phyloP scores from a whole-genome alignment of 2,113 vertebrate genomes.

The Lepidothrix coronata region DNA sequence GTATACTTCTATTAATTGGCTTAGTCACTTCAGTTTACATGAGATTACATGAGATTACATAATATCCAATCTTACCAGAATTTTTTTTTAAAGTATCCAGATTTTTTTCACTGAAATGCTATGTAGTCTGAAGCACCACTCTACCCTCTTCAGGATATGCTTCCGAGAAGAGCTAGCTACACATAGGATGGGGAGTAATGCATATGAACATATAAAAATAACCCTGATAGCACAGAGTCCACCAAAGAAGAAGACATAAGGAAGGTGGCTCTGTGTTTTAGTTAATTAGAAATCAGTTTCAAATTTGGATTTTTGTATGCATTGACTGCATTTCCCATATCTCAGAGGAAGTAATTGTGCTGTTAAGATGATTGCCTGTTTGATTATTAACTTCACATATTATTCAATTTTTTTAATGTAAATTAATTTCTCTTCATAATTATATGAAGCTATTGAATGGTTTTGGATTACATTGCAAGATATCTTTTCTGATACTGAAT shows the following conservation, averaged over 20 bases:
- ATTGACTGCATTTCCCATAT: background rate
- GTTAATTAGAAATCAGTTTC: background rate
- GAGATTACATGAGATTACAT: background rate
- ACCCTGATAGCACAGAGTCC: accelerated
- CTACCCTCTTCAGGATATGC: background rate
- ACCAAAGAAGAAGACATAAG: background rate
- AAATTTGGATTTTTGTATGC: background rate
- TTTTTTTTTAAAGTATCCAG: background rate
- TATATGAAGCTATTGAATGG: background rate
- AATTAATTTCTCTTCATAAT: background rate
- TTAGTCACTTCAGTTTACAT: background rate
- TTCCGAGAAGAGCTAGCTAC: background rate
- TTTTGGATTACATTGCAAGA: background rate
- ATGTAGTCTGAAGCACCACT: background rate
- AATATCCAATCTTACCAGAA: background rate
- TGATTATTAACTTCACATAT: background rate
- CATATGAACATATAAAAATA: background rate
- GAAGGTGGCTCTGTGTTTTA: background rate
- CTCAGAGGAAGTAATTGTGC: background rate
- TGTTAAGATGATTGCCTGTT: background rate
- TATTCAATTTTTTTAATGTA: background rate
- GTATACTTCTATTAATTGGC: background rate
- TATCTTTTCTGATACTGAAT: background rate
- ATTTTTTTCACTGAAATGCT: background rate
- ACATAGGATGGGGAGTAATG: background rate